phyloP scores from a whole-genome alignment of 1,140 invertebrate genomes.

The Papilio xuthus region DNA sequence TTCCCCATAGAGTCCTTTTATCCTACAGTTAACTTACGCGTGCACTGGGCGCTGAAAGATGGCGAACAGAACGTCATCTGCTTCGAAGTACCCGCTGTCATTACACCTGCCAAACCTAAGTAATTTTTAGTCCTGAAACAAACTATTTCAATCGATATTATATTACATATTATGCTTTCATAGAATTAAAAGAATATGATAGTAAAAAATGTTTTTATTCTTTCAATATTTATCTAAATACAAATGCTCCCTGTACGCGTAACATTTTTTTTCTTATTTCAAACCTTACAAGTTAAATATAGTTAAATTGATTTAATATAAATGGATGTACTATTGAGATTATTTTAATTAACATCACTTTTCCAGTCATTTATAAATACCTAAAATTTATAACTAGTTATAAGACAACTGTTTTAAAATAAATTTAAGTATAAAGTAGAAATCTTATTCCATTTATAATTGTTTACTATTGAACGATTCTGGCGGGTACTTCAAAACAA shows the following conservation, averaged over 20 bases:
- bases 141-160: conserved; percentile 11
- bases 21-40: conserved; percentile 72
- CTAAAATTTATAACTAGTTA: background rate
- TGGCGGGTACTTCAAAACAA: conserved; percentile 86
- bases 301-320: conserved; percentile 11
- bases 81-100: conserved; percentile 85
- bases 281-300: conserved; percentile 13
- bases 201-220: background rate
- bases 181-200: background rate
- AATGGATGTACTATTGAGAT: conserved; percentile 20
- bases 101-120: conserved; percentile 52
- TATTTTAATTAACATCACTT: background rate
- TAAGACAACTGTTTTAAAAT: background rate
- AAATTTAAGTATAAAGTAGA: conserved; percentile 7
- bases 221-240: background rate
- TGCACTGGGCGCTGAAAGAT: conserved; percentile 83
- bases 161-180: background rate
- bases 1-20: conserved; percentile 54
- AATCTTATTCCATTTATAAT: background rate
- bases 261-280: conserved; percentile 9
- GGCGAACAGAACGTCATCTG: conserved; percentile 80
- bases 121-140: background rate
- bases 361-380: background rate
- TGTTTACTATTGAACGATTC: conserved; percentile 72
- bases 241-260: background rate